These are phyloP conservation scores for Halichoerus grypus DNA, from an alignment of 2,113 vertebrate species.

Conservation along the genomic window DNA sequence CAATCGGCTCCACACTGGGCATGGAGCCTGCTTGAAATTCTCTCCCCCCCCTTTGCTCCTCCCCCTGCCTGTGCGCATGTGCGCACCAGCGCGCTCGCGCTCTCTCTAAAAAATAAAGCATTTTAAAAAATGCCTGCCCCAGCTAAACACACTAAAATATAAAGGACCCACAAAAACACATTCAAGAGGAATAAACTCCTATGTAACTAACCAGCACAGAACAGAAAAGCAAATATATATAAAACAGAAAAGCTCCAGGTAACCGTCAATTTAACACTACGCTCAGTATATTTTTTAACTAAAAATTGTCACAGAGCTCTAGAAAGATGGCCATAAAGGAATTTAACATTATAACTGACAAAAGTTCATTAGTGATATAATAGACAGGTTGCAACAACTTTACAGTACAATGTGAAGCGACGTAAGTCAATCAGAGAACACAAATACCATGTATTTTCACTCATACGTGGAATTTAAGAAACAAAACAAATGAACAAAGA, in stretches of 20 bases:
- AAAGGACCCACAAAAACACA: conserved; percentile 38
- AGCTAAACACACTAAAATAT: conserved; percentile 18
- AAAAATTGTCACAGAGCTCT: neutral
- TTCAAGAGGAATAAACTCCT: neutral
- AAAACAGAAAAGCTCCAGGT: neutral
- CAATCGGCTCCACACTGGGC: too few relatives aligned
- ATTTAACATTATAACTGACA: neutral
- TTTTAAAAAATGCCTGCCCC: too few relatives aligned
- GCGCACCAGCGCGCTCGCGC: too few relatives aligned
- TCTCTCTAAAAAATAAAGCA: too few relatives aligned
- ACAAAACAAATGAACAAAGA: neutral
- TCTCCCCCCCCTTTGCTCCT: too few relatives aligned
- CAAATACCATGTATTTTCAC: neutral
- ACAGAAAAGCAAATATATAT: neutral
- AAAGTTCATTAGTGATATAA: neutral
- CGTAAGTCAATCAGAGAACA: neutral
- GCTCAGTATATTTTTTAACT: neutral
- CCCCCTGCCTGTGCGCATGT: too few relatives aligned
- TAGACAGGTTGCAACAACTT: neutral
- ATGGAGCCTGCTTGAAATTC: too few relatives aligned
- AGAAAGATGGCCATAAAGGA: neutral
- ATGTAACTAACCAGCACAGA: neutral
- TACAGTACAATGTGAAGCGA: neutral
- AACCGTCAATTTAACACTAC: neutral
- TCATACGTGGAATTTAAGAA: neutral